phyloP scores from a whole-genome alignment of 2,797 vertebrate genomes.

The Scolopax rusticola region DNA sequence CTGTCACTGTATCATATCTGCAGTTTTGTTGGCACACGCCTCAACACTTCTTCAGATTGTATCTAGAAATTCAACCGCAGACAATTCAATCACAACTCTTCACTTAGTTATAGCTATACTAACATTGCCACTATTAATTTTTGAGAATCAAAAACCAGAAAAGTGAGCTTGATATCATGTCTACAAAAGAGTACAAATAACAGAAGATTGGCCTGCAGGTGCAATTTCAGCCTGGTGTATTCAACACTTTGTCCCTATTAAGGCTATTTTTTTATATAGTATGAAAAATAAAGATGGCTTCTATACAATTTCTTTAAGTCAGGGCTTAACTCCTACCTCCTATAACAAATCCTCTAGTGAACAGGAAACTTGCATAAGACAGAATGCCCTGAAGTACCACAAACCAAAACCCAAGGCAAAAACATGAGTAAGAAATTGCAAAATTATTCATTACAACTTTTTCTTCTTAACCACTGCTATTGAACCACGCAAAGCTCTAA shows the following conservation, averaged over 20 bases:
- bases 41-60: not conserved
- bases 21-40: not conserved
- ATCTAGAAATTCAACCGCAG: not conserved
- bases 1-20: not conserved
- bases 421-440: not conserved
- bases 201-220: not conserved
- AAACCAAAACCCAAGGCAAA: not conserved
- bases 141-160: not conserved
- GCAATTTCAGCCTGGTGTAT: not conserved
- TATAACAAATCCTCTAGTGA: not conserved
- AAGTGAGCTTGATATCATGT: not conserved
- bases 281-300: not conserved
- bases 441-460: not conserved
- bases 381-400: not conserved
- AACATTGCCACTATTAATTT: not conserved
- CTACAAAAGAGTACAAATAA: not conserved
- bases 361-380: not conserved
- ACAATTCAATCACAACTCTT: not conserved
- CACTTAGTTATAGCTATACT: not conserved
- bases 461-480: not conserved
- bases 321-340: not conserved
- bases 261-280: not conserved
- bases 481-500: not conserved
- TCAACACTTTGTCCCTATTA: not conserved
- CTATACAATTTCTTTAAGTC: not conserved